Percentiles rank a stretch among this genome's conserved stretches.
Evolutionary conservation across 2,888 invertebrate genomes (phyloP).

Genomic region (Cistogaster globosa): DNA sequence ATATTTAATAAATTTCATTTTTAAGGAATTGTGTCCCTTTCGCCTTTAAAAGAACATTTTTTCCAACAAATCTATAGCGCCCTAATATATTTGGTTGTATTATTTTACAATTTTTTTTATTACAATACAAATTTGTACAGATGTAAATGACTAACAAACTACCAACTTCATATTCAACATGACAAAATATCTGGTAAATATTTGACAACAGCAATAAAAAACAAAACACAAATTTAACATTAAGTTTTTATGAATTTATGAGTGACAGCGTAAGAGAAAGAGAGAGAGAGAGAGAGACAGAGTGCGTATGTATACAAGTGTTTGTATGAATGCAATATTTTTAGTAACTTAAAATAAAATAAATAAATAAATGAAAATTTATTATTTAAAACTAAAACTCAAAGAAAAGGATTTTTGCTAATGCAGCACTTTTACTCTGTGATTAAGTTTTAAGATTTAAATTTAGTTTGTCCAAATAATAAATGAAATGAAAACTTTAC

Average conservation of each 20-base stretch:
- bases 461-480: no score
- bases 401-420: slow-evolving; percentile 28
- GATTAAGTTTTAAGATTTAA: slow-evolving; percentile 26
- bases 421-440: slow-evolving; percentile 27
- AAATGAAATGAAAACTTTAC: no score
- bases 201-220: slow-evolving; percentile 57
- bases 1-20: no score
- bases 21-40: no score
- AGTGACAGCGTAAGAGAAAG: not conserved
- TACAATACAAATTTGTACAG: slow-evolving; percentile 36
- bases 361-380: slow-evolving; percentile 44
- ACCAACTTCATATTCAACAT: slow-evolving; percentile 53
- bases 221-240: slow-evolving; percentile 2
- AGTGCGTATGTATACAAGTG: not conserved
- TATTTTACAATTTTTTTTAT: slow-evolving; percentile 17
- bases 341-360: slow-evolving; percentile 28
- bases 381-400: slow-evolving; percentile 18
- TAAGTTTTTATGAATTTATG: slow-evolving; percentile 13
- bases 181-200: slow-evolving; percentile 60
- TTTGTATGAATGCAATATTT: slow-evolving; percentile 11
- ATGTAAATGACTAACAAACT: slow-evolving; percentile 51
- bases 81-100: not conserved
- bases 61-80: not conserved
- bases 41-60: not conserved
- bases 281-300: not conserved